Evolutionary conservation across 2,888 invertebrate species (phyloP).

Genomic region (Hypolimnas misippus): DNA sequence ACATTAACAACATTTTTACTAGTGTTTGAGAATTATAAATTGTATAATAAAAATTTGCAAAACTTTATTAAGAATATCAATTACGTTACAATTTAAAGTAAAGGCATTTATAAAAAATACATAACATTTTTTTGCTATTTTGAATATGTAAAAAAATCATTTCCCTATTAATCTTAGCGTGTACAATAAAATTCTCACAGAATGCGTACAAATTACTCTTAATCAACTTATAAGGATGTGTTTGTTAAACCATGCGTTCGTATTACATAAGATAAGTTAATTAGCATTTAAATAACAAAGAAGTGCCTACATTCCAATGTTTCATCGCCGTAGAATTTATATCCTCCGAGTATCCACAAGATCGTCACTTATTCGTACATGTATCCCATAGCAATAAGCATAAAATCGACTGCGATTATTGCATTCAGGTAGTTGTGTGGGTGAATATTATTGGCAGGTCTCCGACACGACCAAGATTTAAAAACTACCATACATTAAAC

Average conservation of each 20-base stretch:
- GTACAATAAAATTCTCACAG: neutral
- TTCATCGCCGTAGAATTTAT: slow-evolving; percentile 45
- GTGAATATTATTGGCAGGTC: slow-evolving; percentile 80
- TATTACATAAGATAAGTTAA: slow-evolving; percentile 9
- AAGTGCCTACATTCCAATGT: slow-evolving; percentile 53
- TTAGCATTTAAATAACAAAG: slow-evolving; percentile 13
- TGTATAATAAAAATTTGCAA: no score
- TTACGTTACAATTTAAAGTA: neutral
- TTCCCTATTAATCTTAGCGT: slow-evolving; percentile 2
- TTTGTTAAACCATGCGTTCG: neutral
- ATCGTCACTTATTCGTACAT: slow-evolving; percentile 57
- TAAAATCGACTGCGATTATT: slow-evolving; percentile 73
- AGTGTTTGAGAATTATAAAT: no score
- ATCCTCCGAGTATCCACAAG: slow-evolving; percentile 36
- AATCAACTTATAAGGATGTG: neutral
- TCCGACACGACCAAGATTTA: slow-evolving; percentile 64
- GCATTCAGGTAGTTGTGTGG: slow-evolving; percentile 71
- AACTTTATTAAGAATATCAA: no score
- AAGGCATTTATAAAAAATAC: no score
- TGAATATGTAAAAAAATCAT: no score
- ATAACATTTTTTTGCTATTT: no score
- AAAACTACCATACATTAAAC: slow-evolving; percentile 59
- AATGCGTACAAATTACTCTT: neutral
- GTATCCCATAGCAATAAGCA: slow-evolving; percentile 60
- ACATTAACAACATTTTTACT: no score